Base-by-base conservation (phyloP, 2,113 vertebrate genomes). In the Xiphophorus maculatus region DNA sequence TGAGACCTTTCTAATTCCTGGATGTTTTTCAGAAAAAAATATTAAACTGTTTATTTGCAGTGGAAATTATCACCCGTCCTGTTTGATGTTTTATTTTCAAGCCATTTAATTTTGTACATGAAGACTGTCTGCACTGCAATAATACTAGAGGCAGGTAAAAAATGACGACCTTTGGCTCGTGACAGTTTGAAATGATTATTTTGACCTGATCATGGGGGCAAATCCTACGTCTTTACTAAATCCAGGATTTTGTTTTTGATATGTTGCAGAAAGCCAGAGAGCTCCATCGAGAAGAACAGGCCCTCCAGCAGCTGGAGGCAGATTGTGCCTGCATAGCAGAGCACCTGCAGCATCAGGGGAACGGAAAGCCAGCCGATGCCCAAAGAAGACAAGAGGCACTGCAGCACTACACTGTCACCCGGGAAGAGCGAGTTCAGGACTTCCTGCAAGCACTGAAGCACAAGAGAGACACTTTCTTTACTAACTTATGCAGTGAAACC, bases 191-290 rank as follows among this genome's bases (percentile, higher is more conserved):
- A 42, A 42, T 42, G 4, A 14, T 19, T 19, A 19, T 54, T 54
- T 54, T 25, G 17, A 54, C 6, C 48, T 54, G 48, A 5, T 58
- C 51, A 58, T n/a, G 25, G 25, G 10, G 51, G 19, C 17, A 51
- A 54, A 25, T 54, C 2, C 48, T 25, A 8, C 2, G 5, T 25
- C 5, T 25, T 54, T 22, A 8, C 6, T 54, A 42, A 42, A 15
- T 42, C 29, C 61, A 30, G 29, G 29, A 32, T 29, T 29, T 63
- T 27, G 4, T 28, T 40, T 66, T 75, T 33, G 28, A 73, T 4
- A 74, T 17, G 6, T 90, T 88, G 14, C 87, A 99, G 98, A 99
- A 97, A 94, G 96, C 97, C 77, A 93, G 93, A 90, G 96, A 97
- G 37, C 87, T 95, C 66, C 96, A 99, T 90, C 90, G 84, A 88